Evolutionary conservation across 2,888 invertebrate species (phyloP), one percentile per base, ranked within the genome.

Genomic region (Phaedon cochleariae): DNA sequence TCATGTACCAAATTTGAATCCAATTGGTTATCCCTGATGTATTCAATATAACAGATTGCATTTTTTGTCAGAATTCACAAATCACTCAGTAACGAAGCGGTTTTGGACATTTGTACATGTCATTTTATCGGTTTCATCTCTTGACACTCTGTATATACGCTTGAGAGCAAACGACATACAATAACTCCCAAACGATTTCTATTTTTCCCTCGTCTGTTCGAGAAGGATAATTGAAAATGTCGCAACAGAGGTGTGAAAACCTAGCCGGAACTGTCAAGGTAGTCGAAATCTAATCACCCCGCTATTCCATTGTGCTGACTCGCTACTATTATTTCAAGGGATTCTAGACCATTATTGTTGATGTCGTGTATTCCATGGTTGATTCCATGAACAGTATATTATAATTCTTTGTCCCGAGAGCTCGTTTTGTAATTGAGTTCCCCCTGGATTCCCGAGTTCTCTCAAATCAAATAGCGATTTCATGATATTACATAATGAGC

Each of bases 161-260:
- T n/a, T n/a, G n/a, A n/a, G n/a, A n/a, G n/a, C n/a, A n/a, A n/a
- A n/a, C n/a, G n/a, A n/a, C n/a, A n/a, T n/a, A n/a, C n/a, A n/a
- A n/a, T n/a, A n/a, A n/a, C n/a, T n/a, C n/a, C n/a, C 41, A n/a
- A 41, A 41, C 41, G 7, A 2, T 41, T 1, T 15, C 41, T 41
- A 12, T 15, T 1, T 7, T 41, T 4, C 3, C 6, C 41, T 41
- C 21, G 37, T 29, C 17, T 54, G 53, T 57, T 61, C 1, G 15
- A 49, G 31, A 46, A 54, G 53, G 54, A 58, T 63, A 65, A 63
- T 63, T 54, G 57, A 34, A 60, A 61, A 41, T 62, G 59, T 59
- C 41, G 61, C 58, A 52, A 45, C 57, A 58, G 37, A 54, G 53
- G 48, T 54, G 21, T 54, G 59, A 59, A 64, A 53, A 59, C 53